These are phyloP conservation scores for Brachionus paranguensis DNA, from an alignment of 1,140 invertebrate genomes.

Conservation along the genomic window DNA sequence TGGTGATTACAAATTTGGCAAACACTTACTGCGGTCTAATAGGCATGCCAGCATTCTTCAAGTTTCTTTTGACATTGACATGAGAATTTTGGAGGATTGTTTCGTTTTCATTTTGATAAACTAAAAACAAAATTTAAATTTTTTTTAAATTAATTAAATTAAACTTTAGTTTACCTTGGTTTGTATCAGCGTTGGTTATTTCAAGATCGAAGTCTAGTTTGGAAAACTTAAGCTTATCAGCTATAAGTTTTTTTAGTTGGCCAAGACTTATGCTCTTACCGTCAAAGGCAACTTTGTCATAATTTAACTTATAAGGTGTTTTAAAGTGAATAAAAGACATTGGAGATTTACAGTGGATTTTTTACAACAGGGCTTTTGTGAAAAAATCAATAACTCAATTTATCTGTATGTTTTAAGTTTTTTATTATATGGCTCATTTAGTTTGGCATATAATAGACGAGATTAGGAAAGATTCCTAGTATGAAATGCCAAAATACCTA, in stretches of 20 bases:
- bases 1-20: neutral
- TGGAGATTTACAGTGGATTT: neutral
- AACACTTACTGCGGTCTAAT: neutral
- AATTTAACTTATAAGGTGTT: constrained; percentile 15
- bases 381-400: neutral
- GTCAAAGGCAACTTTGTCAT: constrained; percentile 33
- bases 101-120: constrained; percentile 26
- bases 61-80: neutral
- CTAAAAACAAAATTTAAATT: neutral
- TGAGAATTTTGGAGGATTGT: neutral
- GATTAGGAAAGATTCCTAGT: neutral
- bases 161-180: neutral
- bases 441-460: neutral
- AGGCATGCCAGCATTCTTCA: neutral
- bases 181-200: constrained; percentile 24
- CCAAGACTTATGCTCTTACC: neutral
- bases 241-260: constrained; percentile 20
- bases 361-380: neutral
- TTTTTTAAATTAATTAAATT: neutral
- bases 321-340: constrained; percentile 38
- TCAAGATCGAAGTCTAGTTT: constrained; percentile 28
- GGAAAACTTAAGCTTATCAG: constrained; percentile 10
- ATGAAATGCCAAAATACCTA: neutral
- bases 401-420: neutral
- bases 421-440: neutral